Base-by-base conservation (phyloP, 2,797 vertebrate species). In the Sebastiscus albofasciatus region DNA sequence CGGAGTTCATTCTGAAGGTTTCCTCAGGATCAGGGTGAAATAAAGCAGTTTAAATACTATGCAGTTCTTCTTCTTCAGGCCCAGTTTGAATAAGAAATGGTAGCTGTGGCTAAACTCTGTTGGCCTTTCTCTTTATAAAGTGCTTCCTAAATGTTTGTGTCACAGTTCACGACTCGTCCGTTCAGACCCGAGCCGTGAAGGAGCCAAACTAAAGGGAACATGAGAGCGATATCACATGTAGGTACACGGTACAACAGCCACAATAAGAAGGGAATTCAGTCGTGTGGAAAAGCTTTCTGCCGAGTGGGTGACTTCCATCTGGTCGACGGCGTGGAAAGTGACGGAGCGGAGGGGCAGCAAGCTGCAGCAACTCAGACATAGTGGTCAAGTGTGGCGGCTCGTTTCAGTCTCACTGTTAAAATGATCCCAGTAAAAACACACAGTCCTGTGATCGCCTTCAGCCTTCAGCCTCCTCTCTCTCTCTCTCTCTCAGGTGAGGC, bases 401-500 rank as follows among this genome's bases (percentile, higher is more conserved):
- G 31, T 80, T 89, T 92, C 84, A 87, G 86, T 91, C 79, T 85
- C 86, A 75, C 86, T 77, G 75, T 86, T 93, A 83, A 93, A 89
- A 75, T 70, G 55, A 86, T 89, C 75, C 64, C 82, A 78, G 78
- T 87, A 82, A 91, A 93, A 89, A 71, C 76, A 71, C 4, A 69
- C 42, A 75, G 75, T 79, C 73, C 75, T 64, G 20, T 89, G 49
- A 29, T 34, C 77, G 72, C 36, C 60, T 46, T 66, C 13, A 11
- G 14, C 42, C 42, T 46, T 65, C 8, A 8, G 6, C 31, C 31
- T 31, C 31, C 7, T 33, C 33, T 33, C 31, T 26, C 26, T 26
- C 31, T 61, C 24, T 27, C 56, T 49, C 58, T 31, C 27, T 62
- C 60, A 62, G 56, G 33, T 22, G 33, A 64, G 61, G 22, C 34